Percentiles rank a stretch among this genome's conserved stretches.
phyloP scores from a whole-genome alignment of 2,113 vertebrate genomes.

The Etheostoma spectabile region DNA sequence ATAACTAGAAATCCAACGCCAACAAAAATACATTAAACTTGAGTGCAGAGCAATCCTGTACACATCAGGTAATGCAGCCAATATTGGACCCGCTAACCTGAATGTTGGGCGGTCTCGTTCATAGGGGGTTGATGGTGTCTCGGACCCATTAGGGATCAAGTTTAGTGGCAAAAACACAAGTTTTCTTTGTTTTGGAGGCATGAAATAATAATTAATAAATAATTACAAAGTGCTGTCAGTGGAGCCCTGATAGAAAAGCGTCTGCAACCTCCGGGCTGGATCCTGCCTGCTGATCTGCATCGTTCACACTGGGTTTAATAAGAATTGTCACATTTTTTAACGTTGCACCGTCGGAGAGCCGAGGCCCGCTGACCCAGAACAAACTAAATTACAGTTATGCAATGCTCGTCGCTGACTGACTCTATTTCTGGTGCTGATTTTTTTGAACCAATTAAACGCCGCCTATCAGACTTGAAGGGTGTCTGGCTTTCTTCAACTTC shows the following conservation, averaged over 20 bases:
- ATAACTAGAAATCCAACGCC: not conserved
- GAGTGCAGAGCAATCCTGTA: too few species aligned
- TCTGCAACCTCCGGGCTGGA: conserved; percentile 26
- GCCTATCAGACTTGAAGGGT: conserved; percentile 65
- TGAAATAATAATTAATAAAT: conserved; percentile 20
- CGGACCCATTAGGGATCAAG: not conserved
- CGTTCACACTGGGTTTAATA: conserved; percentile 60
- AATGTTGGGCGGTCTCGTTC: not conserved
- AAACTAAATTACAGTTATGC: conserved; percentile 71
- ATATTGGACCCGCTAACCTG: not conserved
- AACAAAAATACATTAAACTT: not conserved
- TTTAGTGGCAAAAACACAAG: not conserved
- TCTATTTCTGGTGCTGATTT: conserved; percentile 69
- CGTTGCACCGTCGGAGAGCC: conserved; percentile 43
- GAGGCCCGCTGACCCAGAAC: conserved; percentile 73
- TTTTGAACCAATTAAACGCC: conserved; percentile 73
- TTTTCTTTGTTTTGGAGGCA: conserved; percentile 4
- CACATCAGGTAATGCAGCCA: not conserved
- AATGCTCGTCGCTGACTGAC: conserved; percentile 54
- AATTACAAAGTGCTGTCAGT: conserved; percentile 16
- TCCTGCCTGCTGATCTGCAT: conserved; percentile 55
- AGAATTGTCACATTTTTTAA: conserved; percentile 65
- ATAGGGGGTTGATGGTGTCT: not conserved
- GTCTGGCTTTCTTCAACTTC: conserved; percentile 63
- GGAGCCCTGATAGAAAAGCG: conserved; percentile 12